Conservation (phyloP, 64 coral and sea anemone genomes). For the Montipora foliosa region DNA sequence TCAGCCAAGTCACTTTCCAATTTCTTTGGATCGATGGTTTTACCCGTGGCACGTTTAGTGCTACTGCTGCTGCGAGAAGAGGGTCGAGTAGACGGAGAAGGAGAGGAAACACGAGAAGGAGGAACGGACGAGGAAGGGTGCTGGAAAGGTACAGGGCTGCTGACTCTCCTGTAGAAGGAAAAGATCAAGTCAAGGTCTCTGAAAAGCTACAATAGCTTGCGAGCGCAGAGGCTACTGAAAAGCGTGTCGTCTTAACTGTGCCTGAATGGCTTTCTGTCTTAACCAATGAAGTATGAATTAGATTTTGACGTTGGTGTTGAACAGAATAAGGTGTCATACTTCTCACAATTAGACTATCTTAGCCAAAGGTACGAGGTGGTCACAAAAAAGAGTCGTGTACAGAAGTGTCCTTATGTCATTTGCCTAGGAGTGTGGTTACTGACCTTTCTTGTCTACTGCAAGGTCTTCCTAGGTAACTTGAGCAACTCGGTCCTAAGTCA, state of each 20-base stretch:
- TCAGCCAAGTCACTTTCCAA: conserved; percentile 50
- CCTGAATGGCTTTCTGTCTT: too few relatives aligned
- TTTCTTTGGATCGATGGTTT: conserved; percentile 15
- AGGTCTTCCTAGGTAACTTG: conserved; percentile 36
- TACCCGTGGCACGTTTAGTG: neutral
- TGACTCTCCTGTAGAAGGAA: neutral
- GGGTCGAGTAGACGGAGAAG: neutral
- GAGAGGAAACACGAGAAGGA: conserved; percentile 18
- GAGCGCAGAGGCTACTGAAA: too few relatives aligned
- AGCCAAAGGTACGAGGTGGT: too few relatives aligned
- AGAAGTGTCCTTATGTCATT: too few relatives aligned
- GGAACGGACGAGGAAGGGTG: conserved; percentile 33
- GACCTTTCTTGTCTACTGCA: conserved; percentile 16
- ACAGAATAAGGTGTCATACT: too few relatives aligned
- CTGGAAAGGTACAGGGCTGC: conserved; percentile 11
- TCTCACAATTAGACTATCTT: too few relatives aligned
- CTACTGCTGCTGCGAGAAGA: conserved; percentile 13
- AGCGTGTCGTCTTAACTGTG: too few relatives aligned
- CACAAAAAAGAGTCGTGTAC: too few relatives aligned
- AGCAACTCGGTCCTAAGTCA: conserved; percentile 68
- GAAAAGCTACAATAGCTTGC: too few relatives aligned
- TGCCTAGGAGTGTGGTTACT: neutral
- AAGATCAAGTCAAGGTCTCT: neutral
- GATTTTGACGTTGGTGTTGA: too few relatives aligned
- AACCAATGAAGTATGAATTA: too few relatives aligned